Percentiles rank a stretch among this genome's conserved stretches.
These are phyloP conservation scores for Oreochromis mossambicus DNA, from an alignment of 2,797 vertebrate species.

Conservation along the genomic window DNA sequence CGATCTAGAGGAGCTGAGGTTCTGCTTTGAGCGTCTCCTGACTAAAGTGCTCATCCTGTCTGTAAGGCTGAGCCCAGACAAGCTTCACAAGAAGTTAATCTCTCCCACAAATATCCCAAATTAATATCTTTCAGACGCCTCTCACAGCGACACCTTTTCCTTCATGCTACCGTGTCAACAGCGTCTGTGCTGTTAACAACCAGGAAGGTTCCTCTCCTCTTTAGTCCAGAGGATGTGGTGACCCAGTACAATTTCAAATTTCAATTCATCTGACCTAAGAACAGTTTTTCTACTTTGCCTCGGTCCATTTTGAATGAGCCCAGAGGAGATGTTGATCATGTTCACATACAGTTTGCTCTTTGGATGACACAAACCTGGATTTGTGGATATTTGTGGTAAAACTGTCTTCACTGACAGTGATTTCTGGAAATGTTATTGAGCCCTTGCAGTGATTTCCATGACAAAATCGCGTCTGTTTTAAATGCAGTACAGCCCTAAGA, in stretches of 20 bases:
- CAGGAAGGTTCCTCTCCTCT: neutral
- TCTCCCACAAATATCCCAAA: fast-evolving
- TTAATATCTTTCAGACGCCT: fast-evolving
- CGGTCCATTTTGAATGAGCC: neutral
- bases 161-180: fast-evolving
- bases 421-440: neutral
- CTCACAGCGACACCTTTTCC: neutral
- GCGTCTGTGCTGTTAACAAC: fast-evolving
- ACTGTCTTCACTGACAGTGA: neutral
- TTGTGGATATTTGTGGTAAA: neutral
- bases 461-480: neutral
- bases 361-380: neutral
- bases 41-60: fast-evolving
- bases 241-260: neutral
- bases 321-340: neutral
- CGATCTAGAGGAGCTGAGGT: neutral
- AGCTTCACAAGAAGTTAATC: neutral
- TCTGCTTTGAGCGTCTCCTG: neutral
- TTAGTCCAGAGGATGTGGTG: neutral
- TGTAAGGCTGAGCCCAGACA: neutral
- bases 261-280: neutral
- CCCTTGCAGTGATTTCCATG: neutral
- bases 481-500: neutral
- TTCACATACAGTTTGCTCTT: neutral
- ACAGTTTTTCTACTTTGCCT: neutral